Conservation (phyloP, 2,888 invertebrate genomes). For the Drosophila birchii region DNA sequence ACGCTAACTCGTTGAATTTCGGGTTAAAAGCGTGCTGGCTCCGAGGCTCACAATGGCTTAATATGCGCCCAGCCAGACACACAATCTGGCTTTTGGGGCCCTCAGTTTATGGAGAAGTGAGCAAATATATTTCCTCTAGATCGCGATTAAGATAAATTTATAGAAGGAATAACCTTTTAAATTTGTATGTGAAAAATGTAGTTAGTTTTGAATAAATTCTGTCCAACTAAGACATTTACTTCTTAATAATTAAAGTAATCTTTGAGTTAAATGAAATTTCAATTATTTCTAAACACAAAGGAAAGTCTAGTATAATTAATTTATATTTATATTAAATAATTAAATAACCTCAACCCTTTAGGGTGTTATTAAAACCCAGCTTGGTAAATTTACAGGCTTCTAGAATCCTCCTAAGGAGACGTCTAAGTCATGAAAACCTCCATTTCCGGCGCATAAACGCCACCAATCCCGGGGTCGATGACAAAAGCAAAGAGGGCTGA, state of each 20-base stretch:
- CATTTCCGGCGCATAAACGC: constrained; percentile 39
- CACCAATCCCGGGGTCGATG: neutral
- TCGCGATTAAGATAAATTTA: neutral
- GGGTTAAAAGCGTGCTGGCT: constrained; percentile 72
- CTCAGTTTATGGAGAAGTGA: constrained; percentile 19
- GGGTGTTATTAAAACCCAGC: neutral
- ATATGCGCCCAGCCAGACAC: constrained; percentile 52
- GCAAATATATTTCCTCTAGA: constrained; percentile 1
- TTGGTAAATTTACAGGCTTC: neutral
- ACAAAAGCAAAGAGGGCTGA: constrained; percentile 3
- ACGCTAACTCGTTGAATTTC: constrained; percentile 68
- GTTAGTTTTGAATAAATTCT: neutral
- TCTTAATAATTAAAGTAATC: no score
- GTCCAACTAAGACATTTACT: no score
- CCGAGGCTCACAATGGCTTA: constrained; percentile 70
- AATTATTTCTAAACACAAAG: no score
- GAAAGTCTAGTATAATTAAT: no score
- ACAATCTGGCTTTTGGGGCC: constrained; percentile 17
- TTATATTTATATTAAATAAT: no score
- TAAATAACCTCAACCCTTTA: no score
- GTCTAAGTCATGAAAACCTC: constrained; percentile 7
- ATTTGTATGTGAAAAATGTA: neutral
- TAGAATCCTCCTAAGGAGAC: neutral
- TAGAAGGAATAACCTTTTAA: neutral
- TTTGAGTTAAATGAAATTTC: no score